Conservation (phyloP, 2,113 vertebrate genomes). For the Saccopteryx leptura region DNA sequence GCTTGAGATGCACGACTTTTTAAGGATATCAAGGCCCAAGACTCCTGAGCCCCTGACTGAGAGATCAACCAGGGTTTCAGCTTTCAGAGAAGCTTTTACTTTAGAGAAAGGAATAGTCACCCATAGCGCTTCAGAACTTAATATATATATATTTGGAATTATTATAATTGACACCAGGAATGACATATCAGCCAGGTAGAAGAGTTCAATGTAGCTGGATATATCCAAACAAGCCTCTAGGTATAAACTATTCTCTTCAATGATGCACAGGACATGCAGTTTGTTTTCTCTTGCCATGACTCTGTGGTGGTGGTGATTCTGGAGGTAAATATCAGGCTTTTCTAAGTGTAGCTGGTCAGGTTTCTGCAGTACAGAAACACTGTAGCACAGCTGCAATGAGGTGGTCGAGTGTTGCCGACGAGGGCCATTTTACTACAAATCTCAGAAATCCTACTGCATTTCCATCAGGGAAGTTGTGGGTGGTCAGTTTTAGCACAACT, state of each 20-base stretch:
- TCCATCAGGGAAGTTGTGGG: conserved; percentile 10
- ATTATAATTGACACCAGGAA: background rate
- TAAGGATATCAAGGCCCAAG: background rate
- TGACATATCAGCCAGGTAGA: background rate
- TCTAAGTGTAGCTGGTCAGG: background rate
- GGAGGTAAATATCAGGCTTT: background rate
- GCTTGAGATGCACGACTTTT: background rate
- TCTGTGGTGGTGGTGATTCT: background rate
- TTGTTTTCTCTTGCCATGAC: background rate
- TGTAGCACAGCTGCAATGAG: conserved; percentile 1
- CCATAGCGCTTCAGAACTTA: background rate
- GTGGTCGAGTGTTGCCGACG: accelerated
- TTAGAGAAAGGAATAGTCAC: background rate
- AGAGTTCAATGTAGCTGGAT: background rate
- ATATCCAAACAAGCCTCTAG: background rate
- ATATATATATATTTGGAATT: background rate
- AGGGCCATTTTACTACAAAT: conserved; percentile 47
- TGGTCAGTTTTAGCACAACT: conserved; percentile 23
- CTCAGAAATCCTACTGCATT: background rate
- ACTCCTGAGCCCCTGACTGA: background rate
- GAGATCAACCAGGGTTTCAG: background rate
- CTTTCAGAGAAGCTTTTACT: background rate
- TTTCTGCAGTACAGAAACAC: background rate
- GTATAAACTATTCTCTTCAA: conserved; percentile 9
- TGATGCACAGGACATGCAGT: background rate